These are phyloP conservation scores for Cinara cedri DNA, from an alignment of 2,888 invertebrate species.

Conservation along the genomic window DNA sequence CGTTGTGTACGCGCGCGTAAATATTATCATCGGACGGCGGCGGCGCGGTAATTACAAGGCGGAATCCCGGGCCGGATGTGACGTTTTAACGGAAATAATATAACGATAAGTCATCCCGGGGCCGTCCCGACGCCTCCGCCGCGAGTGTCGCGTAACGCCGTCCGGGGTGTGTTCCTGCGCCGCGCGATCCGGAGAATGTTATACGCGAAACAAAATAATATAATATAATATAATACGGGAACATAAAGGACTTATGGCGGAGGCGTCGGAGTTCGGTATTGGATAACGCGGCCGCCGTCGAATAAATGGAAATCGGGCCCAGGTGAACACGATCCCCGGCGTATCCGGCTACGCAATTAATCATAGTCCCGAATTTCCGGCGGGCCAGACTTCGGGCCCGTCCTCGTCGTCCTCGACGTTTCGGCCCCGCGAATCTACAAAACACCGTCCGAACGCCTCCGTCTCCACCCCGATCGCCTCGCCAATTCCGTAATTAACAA, in stretches of 20 bases:
- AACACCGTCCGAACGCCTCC: conserved; percentile 5
- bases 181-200: too few relatives aligned
- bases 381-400: background rate
- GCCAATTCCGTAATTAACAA: conserved; percentile 38
- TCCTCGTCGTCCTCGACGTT: background rate
- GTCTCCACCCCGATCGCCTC: background rate
- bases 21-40: too few relatives aligned
- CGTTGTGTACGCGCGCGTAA: too few relatives aligned
- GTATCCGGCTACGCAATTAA: conserved; percentile 43
- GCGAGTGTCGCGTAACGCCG: too few relatives aligned
- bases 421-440: background rate
- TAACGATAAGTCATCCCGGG: conserved; percentile 40
- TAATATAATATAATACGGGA: too few relatives aligned
- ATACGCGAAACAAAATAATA: too few relatives aligned
- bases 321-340: conserved; percentile 39
- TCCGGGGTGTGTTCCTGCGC: too few relatives aligned
- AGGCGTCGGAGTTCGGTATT: background rate
- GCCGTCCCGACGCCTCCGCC: too few relatives aligned
- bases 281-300: too few relatives aligned
- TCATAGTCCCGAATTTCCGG: conserved; percentile 49
- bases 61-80: conserved; percentile 2
- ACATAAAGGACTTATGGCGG: too few relatives aligned
- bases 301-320: conserved; percentile 19
- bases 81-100: conserved; percentile 37
- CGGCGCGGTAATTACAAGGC: conserved; percentile 23